phyloP scores from a whole-genome alignment of 2,888 invertebrate species.

The Odontothrips loti region DNA sequence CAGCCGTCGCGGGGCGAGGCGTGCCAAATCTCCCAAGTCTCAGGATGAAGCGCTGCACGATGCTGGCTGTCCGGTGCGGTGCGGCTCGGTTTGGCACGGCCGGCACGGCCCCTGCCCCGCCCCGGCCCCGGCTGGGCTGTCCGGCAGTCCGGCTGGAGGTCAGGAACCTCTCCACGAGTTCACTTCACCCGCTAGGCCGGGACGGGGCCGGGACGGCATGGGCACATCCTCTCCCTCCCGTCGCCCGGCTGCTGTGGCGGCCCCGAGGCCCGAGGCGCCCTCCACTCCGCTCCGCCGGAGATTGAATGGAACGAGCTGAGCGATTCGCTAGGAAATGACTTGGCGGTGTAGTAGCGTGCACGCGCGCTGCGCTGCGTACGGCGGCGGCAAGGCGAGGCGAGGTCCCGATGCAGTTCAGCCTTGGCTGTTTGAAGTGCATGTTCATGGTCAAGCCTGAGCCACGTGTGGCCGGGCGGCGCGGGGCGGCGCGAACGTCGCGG shows the following conservation, averaged over 20 bases:
- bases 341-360: not conserved
- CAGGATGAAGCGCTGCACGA: not conserved
- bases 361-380: not conserved
- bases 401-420: slow-evolving; percentile 6
- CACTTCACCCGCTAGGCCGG: not conserved
- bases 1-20: not conserved
- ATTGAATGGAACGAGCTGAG: too few relatives aligned
- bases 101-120: too few relatives aligned
- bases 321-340: too few relatives aligned
- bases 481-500: not conserved
- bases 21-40: not conserved
- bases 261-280: not conserved
- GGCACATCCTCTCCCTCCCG: not conserved
- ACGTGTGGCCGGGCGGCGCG: not conserved
- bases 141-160: not conserved
- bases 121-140: not conserved
- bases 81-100: too few relatives aligned
- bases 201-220: too few relatives aligned
- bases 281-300: not conserved
- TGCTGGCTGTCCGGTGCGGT: too few relatives aligned
- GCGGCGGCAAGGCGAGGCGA: not conserved
- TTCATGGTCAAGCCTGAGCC: slow-evolving; percentile 2
- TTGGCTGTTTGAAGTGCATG: slow-evolving; percentile 22
- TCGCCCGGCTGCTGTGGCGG: not conserved
- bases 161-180: not conserved